Conservation (phyloP, 2,113 vertebrate genomes). For the Chloroceryle aenea region DNA sequence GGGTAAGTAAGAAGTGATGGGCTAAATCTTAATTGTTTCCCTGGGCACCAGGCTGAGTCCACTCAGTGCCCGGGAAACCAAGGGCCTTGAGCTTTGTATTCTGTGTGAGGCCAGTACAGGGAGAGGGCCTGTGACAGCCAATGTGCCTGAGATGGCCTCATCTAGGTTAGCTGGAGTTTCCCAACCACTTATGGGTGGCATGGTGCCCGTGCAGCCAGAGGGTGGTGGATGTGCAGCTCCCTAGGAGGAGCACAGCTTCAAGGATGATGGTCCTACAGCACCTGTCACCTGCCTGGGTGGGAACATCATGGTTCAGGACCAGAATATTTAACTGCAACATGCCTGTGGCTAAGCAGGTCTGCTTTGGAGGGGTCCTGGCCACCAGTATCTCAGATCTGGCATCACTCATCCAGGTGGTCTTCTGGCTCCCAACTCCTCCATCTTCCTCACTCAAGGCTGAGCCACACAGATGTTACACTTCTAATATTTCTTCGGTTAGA, state of each 20-base stretch:
- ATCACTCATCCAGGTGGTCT: background rate
- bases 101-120: background rate
- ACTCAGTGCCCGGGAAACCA: background rate
- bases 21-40: constrained; percentile 19
- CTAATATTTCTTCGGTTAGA: background rate
- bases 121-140: background rate
- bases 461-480: background rate
- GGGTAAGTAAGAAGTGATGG: constrained; percentile 12
- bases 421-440: background rate
- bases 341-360: background rate
- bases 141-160: rapidly evolving
- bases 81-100: background rate
- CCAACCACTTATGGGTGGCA: background rate
- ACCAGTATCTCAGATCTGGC: rapidly evolving
- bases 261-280: background rate
- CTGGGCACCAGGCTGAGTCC: background rate
- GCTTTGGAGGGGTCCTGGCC: background rate
- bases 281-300: rapidly evolving
- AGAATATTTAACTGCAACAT: background rate
- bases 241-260: background rate
- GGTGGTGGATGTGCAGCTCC: background rate
- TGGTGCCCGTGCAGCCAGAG: background rate
- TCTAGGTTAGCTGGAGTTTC: background rate
- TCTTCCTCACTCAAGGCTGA: background rate
- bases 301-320: background rate